Base-by-base conservation (phyloP, 2,888 invertebrate genomes). In the Portevinia maculata region DNA sequence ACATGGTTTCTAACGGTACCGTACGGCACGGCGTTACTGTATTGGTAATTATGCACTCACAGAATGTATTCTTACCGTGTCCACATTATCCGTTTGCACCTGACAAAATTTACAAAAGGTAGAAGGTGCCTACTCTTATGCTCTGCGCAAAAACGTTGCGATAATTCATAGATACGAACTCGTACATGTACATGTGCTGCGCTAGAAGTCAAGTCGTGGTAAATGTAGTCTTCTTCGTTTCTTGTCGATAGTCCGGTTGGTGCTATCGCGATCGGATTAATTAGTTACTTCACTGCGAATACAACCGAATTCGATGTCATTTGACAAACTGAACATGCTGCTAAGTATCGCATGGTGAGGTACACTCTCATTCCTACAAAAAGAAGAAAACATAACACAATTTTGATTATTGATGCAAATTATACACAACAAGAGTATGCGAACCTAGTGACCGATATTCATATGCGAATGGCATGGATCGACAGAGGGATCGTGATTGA, bases 371-470 rank as follows among this genome's bases (percentile, higher is more conserved):
- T 39, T 13, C 11, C 34, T 21, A 34, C n/a, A 64, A 39, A 19
- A 48, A 34, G 52, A 52, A 57, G 30, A 64, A 59, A 57, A 52
- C 65, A 64, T 52, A 53, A 57, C 74, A 69, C 79, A 62, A 79
- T 79, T 64, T 74, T 64, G 75, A 81, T 81, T 75, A 70, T 75
- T 64, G 65, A 71, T 76, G 71, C 76, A 65, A 71, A 76, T 59
- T 71, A 55, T 64, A 57, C 62, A 53, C 41, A 37, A 34, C 7
- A 44, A 64, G 50, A 53, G 60, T 59, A 65, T 70, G 81, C 64
- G 76, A 83, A 83, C 83, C 83, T 83, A 83, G 83, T 83, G 83
- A 83, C 83, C 83, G 83, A 83, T 76, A 83, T 83, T 81, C 81
- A 70, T 70, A 69, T 69, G 79, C 69, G 57, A 69, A 69, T 55